These are phyloP conservation scores for Seira ritae DNA, from an alignment of 2,888 invertebrate genomes.

Conservation along the genomic window DNA sequence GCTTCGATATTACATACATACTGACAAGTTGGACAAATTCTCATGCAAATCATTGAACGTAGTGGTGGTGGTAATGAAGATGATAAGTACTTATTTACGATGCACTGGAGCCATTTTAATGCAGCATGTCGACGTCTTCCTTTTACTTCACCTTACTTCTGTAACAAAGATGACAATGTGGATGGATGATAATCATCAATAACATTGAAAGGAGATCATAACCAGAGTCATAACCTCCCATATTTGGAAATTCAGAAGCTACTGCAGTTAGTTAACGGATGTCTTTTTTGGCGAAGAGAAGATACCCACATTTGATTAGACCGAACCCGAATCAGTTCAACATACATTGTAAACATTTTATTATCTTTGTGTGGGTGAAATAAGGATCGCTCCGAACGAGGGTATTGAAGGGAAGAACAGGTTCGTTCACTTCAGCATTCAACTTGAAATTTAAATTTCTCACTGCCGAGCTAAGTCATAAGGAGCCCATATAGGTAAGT, in stretches of 20 bases:
- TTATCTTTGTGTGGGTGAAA: not conserved
- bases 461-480: not conserved
- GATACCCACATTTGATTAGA: not conserved
- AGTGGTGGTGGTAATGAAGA: too few species aligned
- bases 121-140: not conserved
- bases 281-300: slow-evolving; percentile 2
- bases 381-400: not conserved
- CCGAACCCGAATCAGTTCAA: not conserved
- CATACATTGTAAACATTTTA: not conserved
- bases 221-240: not conserved
- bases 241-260: not conserved
- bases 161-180: not conserved
- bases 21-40: too few species aligned
- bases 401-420: not conserved
- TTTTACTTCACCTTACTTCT: not conserved
- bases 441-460: not conserved
- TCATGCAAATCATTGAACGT: too few species aligned
- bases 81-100: not conserved
- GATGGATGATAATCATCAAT: not conserved
- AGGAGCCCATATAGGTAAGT: not conserved
- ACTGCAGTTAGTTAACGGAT: slow-evolving; percentile 5
- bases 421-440: not conserved
- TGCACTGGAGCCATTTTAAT: not conserved
- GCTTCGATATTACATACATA: too few species aligned
- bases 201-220: not conserved